phyloP scores from a whole-genome alignment of 2,113 vertebrate genomes.

The Campylorhamphus procurvoides region DNA sequence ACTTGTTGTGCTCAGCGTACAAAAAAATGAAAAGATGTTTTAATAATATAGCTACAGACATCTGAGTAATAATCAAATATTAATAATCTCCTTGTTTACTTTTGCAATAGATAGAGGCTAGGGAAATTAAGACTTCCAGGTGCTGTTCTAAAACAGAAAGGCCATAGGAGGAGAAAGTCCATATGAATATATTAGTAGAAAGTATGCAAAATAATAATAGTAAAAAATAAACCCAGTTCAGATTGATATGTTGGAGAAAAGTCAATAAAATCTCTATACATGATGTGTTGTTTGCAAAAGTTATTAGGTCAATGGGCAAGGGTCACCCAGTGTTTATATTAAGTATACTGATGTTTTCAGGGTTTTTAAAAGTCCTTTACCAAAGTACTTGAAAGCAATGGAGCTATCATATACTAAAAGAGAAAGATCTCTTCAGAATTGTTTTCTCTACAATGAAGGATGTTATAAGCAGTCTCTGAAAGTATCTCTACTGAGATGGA shows the following conservation, averaged over 20 bases:
- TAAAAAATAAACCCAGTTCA: neutral
- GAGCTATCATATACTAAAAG: neutral
- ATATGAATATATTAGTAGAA: neutral
- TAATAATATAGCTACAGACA: neutral
- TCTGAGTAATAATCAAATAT: neutral
- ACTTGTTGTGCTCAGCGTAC: neutral
- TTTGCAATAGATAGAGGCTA: neutral
- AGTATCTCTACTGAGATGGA: neutral
- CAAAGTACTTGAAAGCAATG: neutral
- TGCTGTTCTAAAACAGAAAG: neutral
- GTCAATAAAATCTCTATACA: neutral
- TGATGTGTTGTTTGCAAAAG: neutral
- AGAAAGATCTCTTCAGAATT: neutral
- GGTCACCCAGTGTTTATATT: neutral
- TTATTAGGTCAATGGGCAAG: neutral
- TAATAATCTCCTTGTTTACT: neutral
- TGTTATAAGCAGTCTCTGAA: neutral
- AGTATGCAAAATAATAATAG: neutral
- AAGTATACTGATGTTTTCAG: neutral
- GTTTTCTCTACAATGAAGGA: neutral
- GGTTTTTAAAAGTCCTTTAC: neutral
- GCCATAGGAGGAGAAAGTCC: neutral
- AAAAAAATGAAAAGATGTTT: neutral
- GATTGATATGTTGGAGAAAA: neutral
- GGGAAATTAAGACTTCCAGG: neutral